Conservation (phyloP, 2,888 invertebrate species). For the Diaperis boleti region DNA sequence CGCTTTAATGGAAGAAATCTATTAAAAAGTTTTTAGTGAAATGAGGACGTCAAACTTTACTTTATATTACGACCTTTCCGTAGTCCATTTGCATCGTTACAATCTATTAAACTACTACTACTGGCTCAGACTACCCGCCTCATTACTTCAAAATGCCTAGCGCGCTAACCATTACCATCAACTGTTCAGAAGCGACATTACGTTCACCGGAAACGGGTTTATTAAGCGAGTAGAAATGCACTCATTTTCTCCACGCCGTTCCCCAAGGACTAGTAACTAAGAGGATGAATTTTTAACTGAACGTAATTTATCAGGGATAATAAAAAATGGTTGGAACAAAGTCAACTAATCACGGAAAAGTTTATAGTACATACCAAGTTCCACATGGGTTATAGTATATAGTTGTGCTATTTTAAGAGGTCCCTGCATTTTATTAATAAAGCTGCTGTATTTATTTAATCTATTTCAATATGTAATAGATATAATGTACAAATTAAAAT, state of each 20-base stretch:
- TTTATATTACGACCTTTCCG: slow-evolving; percentile 9
- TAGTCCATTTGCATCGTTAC: slow-evolving; percentile 55
- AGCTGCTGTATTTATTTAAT: too few relatives aligned
- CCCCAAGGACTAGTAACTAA: not conserved
- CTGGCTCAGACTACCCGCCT: slow-evolving; percentile 39
- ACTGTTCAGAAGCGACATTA: slow-evolving; percentile 25
- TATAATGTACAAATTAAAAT: too few relatives aligned
- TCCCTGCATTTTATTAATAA: too few relatives aligned
- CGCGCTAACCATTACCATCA: slow-evolving; percentile 25
- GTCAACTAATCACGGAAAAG: too few relatives aligned
- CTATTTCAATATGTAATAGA: too few relatives aligned
- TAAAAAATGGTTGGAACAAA: too few relatives aligned
- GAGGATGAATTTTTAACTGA: not conserved
- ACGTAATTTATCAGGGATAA: not conserved
- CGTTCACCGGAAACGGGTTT: slow-evolving; percentile 23
- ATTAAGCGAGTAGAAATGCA: slow-evolving; percentile 14
- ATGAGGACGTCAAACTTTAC: too few relatives aligned
- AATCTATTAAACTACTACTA: slow-evolving; percentile 50
- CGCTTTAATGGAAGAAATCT: too few relatives aligned
- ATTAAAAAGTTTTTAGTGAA: too few relatives aligned
- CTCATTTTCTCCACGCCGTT: not conserved
- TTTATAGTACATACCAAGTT: too few relatives aligned
- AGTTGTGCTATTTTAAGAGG: too few relatives aligned
- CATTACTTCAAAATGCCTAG: slow-evolving; percentile 46
- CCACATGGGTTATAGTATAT: too few relatives aligned